These are phyloP conservation scores for Spilogale gracilis DNA, from an alignment of 2,113 vertebrate species.

Conservation along the genomic window DNA sequence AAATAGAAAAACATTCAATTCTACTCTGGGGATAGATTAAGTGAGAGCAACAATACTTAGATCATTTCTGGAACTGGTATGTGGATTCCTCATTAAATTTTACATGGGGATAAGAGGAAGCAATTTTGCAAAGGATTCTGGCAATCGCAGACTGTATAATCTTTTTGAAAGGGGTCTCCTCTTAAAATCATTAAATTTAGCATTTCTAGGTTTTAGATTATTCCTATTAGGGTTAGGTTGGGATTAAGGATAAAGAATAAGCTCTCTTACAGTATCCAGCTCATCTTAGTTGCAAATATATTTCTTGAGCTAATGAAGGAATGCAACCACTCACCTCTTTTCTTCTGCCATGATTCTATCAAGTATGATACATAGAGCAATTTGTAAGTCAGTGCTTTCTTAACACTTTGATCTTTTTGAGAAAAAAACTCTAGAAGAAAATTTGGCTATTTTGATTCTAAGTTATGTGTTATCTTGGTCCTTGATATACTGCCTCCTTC, in stretches of 20 bases:
- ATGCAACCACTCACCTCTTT: not conserved
- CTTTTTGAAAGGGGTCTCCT: not conserved
- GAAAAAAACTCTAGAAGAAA: conserved; percentile 18
- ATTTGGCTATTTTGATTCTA: not conserved
- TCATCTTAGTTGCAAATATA: not conserved
- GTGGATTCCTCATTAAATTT: conserved; percentile 21
- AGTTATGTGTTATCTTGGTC: not conserved
- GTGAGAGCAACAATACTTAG: conserved; percentile 11
- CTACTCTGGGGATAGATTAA: conserved; percentile 42
- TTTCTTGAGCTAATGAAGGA: not conserved
- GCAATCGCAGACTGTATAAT: not conserved
- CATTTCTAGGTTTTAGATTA: not conserved
- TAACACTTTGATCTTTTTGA: not conserved
- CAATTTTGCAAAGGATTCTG: not conserved
- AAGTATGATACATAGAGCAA: not conserved
- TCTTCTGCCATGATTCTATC: not conserved
- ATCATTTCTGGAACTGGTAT: conserved; percentile 22
- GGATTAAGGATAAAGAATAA: not conserved
- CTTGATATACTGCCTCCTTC: not conserved
- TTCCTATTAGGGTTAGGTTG: not conserved
- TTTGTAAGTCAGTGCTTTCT: not conserved
- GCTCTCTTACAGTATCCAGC: not conserved
- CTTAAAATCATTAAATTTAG: conserved; percentile 5
- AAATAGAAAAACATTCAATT: not conserved
- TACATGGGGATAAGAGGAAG: conserved; percentile 7